Base-by-base conservation (phyloP, 2,888 invertebrate species). In the Andrena bicolor region DNA sequence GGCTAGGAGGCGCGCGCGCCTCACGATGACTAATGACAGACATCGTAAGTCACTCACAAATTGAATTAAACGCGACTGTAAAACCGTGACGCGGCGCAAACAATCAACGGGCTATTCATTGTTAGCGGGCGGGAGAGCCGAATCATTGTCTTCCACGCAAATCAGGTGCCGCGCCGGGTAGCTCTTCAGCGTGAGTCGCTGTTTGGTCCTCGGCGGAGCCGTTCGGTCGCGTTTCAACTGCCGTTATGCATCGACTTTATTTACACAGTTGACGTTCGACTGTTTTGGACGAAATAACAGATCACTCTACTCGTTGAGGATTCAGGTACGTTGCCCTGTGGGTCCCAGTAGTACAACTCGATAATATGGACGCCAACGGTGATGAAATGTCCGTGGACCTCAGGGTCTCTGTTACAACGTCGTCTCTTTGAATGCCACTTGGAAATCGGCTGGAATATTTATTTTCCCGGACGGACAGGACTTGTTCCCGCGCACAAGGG, bases 31-130 rank as follows among this genome's bases (percentile, higher is more conserved):
- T 91, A 90, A 91, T 92, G 89, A 86, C 89, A 82, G 85, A 72
- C 84, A 85, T 80, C 88, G 86, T 83, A 87, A 87, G 85, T 86
- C 87, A 80, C 86, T 89, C 86, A 86, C 86, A 89, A 91, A 91
- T 89, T 91, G 91, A 91, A 91, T 91, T 91, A 90, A 89, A 86
- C 88, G 88, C 85, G 85, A 86, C 82, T 90, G 87, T 85, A 86
- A 90, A 89, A 90, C 86, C 88, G 88, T 91, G 90, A 91, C 90
- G 89, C 80, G 83, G 88, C 81, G 87, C 88, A 85, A 88, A 90
- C 88, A 89, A 90, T 90, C 89, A 90, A 71, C 85, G 83, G 41
- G 83, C 90, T 86, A 91, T 90, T 91, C 90, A 90, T 85, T 84
- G 87, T 84, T 82, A 61, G 74, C 60, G 64, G 63, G 28, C 61